Percentiles rank a stretch among this genome's conserved stretches.
Evolutionary conservation across 53 echinoderm and acorn worm species (phyloP).

Genomic region (Henricia sp.): DNA sequence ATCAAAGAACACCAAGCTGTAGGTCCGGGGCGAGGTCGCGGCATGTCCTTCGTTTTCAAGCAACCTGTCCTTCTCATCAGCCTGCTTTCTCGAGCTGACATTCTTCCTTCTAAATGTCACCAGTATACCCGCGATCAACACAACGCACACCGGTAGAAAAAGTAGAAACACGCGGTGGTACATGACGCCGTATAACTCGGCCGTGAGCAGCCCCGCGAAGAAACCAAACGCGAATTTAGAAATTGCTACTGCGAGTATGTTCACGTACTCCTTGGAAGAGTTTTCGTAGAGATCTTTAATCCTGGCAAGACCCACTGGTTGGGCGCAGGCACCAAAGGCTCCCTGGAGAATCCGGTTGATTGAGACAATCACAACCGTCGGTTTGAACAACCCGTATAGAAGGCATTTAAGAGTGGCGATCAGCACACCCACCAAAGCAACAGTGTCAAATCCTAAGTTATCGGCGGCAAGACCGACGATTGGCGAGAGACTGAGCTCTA

Average conservation of each 20-base stretch:
- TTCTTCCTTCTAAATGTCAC: constrained; percentile 21
- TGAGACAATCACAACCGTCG: not conserved
- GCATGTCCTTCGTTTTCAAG: not conserved
- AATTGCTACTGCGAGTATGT: not conserved
- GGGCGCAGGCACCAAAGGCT: not conserved
- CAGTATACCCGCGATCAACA: not conserved
- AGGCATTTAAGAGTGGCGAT: not conserved
- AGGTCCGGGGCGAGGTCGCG: not conserved
- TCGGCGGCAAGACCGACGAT: constrained; percentile 1
- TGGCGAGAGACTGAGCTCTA: constrained; percentile 8
- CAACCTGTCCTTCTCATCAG: not conserved
- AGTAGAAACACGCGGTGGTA: not conserved
- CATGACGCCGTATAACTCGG: not conserved
- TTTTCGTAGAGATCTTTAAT: constrained; percentile 11
- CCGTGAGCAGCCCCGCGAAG: not conserved
- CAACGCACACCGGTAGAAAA: not conserved
- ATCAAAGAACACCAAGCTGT: not conserved
- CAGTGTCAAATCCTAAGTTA: constrained; percentile 6
- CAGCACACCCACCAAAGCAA: constrained; percentile 4
- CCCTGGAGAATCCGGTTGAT: constrained; percentile 14
- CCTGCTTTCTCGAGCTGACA: not conserved
- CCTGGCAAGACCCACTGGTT: constrained; percentile 12
- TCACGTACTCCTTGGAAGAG: not conserved
- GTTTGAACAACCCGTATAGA: not conserved
- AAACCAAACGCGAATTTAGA: not conserved